A percentile compares a stretch with the other conserved stretches of the same genome.
Evolutionary conservation across 2,113 vertebrate species (phyloP).

Genomic region (Atherinomorus stipes): DNA sequence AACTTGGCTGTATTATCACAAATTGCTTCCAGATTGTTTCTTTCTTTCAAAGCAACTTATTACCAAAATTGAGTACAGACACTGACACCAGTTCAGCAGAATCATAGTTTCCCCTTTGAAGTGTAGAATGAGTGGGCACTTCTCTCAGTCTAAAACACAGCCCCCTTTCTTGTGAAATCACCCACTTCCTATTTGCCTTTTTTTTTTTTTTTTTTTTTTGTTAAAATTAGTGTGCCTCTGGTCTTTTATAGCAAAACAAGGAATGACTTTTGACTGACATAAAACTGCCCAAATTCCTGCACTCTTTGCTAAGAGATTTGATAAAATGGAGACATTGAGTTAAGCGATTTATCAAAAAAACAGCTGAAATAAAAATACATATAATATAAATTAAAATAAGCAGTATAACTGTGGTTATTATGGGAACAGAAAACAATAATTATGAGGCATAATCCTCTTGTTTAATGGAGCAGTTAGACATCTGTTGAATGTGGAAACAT

Average conservation of each 20-base stretch:
- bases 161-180: slow-evolving; percentile 55
- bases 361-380: no score
- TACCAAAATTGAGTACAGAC: slow-evolving; percentile 83
- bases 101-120: slow-evolving; percentile 77
- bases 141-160: slow-evolving; percentile 58
- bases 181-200: slow-evolving; percentile 60
- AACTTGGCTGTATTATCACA: slow-evolving; percentile 76
- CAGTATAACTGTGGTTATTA: not conserved
- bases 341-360: no score
- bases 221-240: slow-evolving; percentile 38
- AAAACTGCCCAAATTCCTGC: slow-evolving; percentile 46
- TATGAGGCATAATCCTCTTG: slow-evolving; percentile 25
- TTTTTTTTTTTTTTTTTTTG: slow-evolving; percentile 41
- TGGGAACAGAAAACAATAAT: not conserved
- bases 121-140: slow-evolving; percentile 60
- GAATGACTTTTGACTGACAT: slow-evolving; percentile 64
- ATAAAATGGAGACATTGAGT: no score
- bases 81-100: slow-evolving; percentile 78
- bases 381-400: no score
- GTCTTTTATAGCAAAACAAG: slow-evolving; percentile 36
- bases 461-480: no score
- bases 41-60: slow-evolving; percentile 77
- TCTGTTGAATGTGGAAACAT: no score
- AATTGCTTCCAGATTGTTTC: slow-evolving; percentile 85
- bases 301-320: no score